These are phyloP conservation scores for Caenorhabditis virilis DNA, from an alignment of 2,888 invertebrate genomes.

Conservation along the genomic window DNA sequence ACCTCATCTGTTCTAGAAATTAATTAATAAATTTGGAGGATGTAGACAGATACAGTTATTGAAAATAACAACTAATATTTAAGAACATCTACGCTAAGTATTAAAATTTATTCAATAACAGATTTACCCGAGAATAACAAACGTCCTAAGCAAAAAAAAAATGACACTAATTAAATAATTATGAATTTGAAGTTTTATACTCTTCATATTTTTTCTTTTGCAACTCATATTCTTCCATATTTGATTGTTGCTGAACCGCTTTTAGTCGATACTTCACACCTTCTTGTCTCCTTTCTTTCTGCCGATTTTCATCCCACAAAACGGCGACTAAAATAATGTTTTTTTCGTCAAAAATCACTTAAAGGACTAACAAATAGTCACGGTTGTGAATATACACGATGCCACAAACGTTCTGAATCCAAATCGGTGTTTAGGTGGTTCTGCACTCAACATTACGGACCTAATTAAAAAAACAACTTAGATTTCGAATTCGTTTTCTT, in stretches of 20 bases:
- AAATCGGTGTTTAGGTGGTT: slow-evolving; percentile 34
- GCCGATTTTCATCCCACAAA: slow-evolving; percentile 60
- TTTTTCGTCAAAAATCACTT: not conserved
- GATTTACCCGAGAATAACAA: no score
- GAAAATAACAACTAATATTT: no score
- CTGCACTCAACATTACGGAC: slow-evolving; percentile 28
- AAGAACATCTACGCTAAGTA: no score
- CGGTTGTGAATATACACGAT: slow-evolving; percentile 59
- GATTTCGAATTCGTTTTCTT: no score
- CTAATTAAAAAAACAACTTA: no score
- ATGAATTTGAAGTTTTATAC: slow-evolving; percentile 52
- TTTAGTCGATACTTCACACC: slow-evolving; percentile 59
- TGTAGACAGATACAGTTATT: no score
- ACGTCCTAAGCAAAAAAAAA: no score
- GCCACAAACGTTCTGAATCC: slow-evolving; percentile 58
- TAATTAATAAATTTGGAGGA: no score
- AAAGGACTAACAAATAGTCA: slow-evolving; percentile 50
- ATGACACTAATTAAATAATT: no score
- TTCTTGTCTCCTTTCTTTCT: slow-evolving; percentile 61
- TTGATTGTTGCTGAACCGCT: slow-evolving; percentile 58
- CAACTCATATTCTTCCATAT: slow-evolving; percentile 64
- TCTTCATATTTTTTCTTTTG: slow-evolving; percentile 58
- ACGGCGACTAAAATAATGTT: slow-evolving; percentile 48
- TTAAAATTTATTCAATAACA: no score
- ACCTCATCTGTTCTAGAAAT: no score